A percentile compares a stretch with the other conserved stretches of the same genome.
These are phyloP conservation scores for Diuraphis noxia DNA, from an alignment of 1,140 invertebrate species.

Conservation along the genomic window DNA sequence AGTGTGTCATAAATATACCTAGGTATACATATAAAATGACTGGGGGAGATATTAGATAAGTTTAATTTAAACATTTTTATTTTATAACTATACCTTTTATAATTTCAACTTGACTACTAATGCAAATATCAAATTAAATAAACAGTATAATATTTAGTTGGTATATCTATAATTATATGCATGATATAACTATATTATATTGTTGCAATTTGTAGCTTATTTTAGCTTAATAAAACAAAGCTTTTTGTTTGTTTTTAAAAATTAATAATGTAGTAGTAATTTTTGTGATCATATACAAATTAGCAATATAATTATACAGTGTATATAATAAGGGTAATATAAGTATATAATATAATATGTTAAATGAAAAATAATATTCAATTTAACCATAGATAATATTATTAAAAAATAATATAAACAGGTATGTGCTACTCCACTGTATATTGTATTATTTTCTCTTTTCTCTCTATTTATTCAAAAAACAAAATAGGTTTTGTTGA, in stretches of 20 bases:
- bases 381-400: not conserved
- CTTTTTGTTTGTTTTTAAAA: not conserved
- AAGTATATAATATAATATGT: not conserved
- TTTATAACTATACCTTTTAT: constrained; percentile 30
- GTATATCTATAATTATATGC: constrained; percentile 10
- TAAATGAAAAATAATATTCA: not conserved
- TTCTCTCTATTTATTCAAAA: too few species aligned
- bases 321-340: not conserved
- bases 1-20: constrained; percentile 43
- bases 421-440: not conserved
- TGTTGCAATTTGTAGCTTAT: not conserved
- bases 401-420: not conserved
- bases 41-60: constrained; percentile 41
- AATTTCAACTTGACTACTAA: constrained; percentile 20
- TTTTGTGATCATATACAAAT: not conserved
- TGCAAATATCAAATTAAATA: constrained; percentile 16
- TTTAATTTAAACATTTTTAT: constrained; percentile 38
- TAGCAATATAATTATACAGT: not conserved
- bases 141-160: constrained; percentile 13
- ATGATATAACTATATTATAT: not conserved
- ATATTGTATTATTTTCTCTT: too few species aligned
- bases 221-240: not conserved
- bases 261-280: not conserved
- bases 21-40: not conserved
- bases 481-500: too few species aligned